Percentiles rank a stretch among this genome's conserved stretches.
Conservation (phyloP, 2,888 invertebrate species). For the Prosapia bicincta region DNA sequence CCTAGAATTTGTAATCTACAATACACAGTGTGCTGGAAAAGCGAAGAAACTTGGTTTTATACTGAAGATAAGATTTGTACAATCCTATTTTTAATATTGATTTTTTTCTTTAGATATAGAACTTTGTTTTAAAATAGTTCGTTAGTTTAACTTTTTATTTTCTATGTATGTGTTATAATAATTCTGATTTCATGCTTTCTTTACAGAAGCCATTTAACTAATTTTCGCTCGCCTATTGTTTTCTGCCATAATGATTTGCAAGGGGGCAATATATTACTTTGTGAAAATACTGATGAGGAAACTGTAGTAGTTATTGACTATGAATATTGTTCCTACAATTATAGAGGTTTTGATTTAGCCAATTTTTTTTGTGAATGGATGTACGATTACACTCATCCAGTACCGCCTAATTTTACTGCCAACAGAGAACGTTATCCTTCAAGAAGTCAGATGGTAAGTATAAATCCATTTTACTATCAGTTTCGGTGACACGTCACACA, state of each 20-base stretch:
- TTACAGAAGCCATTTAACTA: constrained; percentile 49
- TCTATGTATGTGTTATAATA: too few species aligned
- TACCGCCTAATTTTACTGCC: constrained; percentile 74
- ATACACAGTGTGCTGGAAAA: too few species aligned
- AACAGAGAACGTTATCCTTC: constrained; percentile 67
- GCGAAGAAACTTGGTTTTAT: too few species aligned
- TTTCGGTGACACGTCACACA: neutral
- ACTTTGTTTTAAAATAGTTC: too few species aligned
- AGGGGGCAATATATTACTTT: constrained; percentile 72
- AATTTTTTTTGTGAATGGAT: constrained; percentile 94
- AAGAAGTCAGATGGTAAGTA: constrained; percentile 70
- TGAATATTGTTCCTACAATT: constrained; percentile 94
- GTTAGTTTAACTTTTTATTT: too few species aligned
- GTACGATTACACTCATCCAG: constrained; percentile 78
- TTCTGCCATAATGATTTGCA: constrained; percentile 96
- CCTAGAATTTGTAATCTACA: too few species aligned
- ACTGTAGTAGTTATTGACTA: constrained; percentile 83
- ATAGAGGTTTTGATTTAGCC: constrained; percentile 88
- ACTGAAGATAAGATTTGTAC: too few species aligned
- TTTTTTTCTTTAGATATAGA: too few species aligned
- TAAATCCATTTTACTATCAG: neutral
- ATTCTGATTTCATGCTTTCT: too few species aligned
- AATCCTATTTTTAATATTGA: too few species aligned
- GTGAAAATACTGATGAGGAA: constrained; percentile 49
- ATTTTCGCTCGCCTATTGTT: constrained; percentile 70